Evolutionary conservation across 2,888 invertebrate genomes (phyloP), one percentile per base, ranked within the genome.

Genomic region (Helobdella robusta): DNA sequence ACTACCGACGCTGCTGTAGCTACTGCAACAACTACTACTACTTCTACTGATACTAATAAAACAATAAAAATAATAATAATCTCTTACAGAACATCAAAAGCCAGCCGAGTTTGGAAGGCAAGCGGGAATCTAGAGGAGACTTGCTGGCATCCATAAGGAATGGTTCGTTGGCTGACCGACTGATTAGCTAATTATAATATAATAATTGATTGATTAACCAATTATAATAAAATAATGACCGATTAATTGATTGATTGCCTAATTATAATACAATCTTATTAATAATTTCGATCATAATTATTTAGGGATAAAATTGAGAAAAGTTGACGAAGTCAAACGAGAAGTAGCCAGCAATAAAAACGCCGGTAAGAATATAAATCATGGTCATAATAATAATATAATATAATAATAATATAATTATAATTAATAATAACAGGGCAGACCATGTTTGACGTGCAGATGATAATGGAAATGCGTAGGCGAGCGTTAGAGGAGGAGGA

Each of bases 381-480:
- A 18, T 50, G 25, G n/a, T 8, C 5, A 18, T 50, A 50, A 8
- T 50, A 50, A 18, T 50, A 50, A 50, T 23, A 25, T 8, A 50
- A 8, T 23, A 50, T 8, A 50, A 8, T 50, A 50, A 50, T 50
- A 5, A 5, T 50, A 50, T 23, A 50, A 50, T 23, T 8, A 50
- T 8, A 50, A 56, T 28, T 30, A 25, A 11, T 52, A 23, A 18
- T 18, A 18, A 23, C 23, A 59, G 20, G 3, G 30, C 4, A 20
- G 11, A 11, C 18, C 54, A 28, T 56, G 54, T 56, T 56, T 36
- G 56, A 52, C 25, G 64, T 56, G 8, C 52, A 56, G 28, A 56
- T 32, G 56, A 56, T 64, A 48, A 64, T 64, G 64, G 56, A 64
- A 40, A 64, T 56, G 64, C 52, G 62, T 20, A 48, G 62, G 11